Evolutionary conservation across 2,113 vertebrate genomes (phyloP).

Genomic region (Puffinus mauretanicus): DNA sequence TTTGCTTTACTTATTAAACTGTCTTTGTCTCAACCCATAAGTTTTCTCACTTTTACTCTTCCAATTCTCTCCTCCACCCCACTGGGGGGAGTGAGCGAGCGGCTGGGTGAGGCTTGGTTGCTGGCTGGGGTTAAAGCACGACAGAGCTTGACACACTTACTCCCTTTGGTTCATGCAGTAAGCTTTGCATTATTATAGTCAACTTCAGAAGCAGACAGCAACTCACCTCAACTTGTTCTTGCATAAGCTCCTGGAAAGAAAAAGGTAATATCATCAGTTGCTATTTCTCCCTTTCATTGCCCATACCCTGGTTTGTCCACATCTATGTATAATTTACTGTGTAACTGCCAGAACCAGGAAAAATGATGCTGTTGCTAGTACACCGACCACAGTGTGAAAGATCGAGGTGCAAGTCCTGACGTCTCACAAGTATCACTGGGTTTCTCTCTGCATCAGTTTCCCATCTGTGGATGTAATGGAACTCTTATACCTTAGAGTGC

Average conservation of each 20-base stretch:
- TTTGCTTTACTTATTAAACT: no score
- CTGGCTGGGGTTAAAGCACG: no score
- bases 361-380: not conserved
- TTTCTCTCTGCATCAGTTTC: not conserved
- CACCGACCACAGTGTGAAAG: not conserved
- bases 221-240: constrained; percentile 91
- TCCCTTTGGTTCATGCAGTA: not conserved
- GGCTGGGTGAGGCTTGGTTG: no score
- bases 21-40: no score
- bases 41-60: no score
- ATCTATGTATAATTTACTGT: not conserved
- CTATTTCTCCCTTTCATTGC: not conserved
- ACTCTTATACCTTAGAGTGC: not conserved
- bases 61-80: no score
- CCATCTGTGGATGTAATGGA: not conserved
- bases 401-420: not conserved
- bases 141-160: not conserved
- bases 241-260: constrained; percentile 86
- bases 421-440: not conserved
- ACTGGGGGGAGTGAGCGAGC: no score
- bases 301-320: not conserved
- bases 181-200: not conserved
- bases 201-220: not conserved
- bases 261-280: constrained; percentile 24
- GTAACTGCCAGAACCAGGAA: not conserved